Evolutionary conservation across 2,888 invertebrate species (phyloP), one percentile per base, ranked within the genome.

Genomic region (Desoria tigrina): DNA sequence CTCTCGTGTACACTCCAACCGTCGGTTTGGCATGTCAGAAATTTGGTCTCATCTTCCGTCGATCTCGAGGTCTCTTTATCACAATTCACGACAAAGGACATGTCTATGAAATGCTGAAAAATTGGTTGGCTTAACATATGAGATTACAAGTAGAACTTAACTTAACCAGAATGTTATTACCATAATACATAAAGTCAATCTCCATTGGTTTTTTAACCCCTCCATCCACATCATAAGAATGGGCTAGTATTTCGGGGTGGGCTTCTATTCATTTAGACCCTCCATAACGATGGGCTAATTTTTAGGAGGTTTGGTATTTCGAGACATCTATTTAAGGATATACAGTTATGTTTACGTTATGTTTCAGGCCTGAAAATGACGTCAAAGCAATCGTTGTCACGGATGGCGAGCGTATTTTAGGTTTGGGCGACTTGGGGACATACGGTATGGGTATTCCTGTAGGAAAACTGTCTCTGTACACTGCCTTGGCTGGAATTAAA

Each of bases 391-490:
- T 93, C 77, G 94, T 95, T 11, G 97, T 98, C 49, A 99, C 99
- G 0, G 99, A 99, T 80, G 99, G 99, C 18, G 98, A 99, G 81
- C 86, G 99, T 62, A 99, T 99, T 80, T 84, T 99, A 62, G 99
- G 99, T 3, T 84, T 99, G 61, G 99, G 99, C 2, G 99, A 99
- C 82, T 84, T 98, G 72, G 99, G 99, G 7, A 94, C 93, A 2
- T 90, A 92, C 79, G 99, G 99, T 32, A 99, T 99, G 96, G 99
- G 98, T 55, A 99, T 99, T 78, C 98, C 99, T 1, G 89, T 97
- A 49, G 99, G 99, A 71, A 99, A 99, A 83, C 83, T 99, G 74
- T 87, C 97, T 2, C 84, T 99, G 9, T 99, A 99, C 83, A 97
- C 98, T 3, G 98, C 97, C 0, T 84, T 99, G 65, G 98, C 94